Percentiles rank a stretch among this genome's conserved stretches.
Conservation (phyloP, 2,113 vertebrate species). For the Cyprichromis sp. region DNA sequence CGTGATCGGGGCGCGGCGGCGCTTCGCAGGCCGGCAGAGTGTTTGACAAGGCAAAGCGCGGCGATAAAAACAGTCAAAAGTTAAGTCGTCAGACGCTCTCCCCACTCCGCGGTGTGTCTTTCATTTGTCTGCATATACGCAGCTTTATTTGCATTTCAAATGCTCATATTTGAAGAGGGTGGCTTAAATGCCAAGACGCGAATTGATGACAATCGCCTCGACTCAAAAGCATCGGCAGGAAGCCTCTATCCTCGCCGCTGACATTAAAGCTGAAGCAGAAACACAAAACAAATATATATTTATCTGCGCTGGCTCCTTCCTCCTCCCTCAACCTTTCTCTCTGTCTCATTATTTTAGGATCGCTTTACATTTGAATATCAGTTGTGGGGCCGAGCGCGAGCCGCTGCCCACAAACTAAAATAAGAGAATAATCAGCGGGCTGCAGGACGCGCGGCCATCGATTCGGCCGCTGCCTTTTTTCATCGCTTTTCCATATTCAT, state of each 20-base stretch:
- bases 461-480: slow-evolving; percentile 56
- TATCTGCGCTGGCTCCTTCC: slow-evolving; percentile 15
- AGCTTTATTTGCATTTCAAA: slow-evolving; percentile 80
- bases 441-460: slow-evolving; percentile 45
- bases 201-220: slow-evolving; percentile 76
- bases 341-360: slow-evolving; percentile 58
- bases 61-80: slow-evolving; percentile 50
- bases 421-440: slow-evolving; percentile 62
- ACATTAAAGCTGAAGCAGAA: slow-evolving; percentile 74
- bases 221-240: slow-evolving; percentile 52
- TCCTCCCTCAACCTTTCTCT: neutral
- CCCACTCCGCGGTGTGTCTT: slow-evolving; percentile 20
- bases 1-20: slow-evolving; percentile 30
- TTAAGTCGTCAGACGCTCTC: slow-evolving; percentile 62
- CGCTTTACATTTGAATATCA: slow-evolving; percentile 69
- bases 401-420: slow-evolving; percentile 43
- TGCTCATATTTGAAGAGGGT: slow-evolving; percentile 71
- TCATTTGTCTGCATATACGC: slow-evolving; percentile 71
- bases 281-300: slow-evolving; percentile 65
- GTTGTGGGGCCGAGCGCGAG: slow-evolving; percentile 27
- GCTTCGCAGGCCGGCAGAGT: slow-evolving; percentile 20
- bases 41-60: slow-evolving; percentile 57
- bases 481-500: slow-evolving; percentile 73
- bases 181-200: slow-evolving; percentile 77
- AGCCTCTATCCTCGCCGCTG: slow-evolving; percentile 41